Conservation (phyloP, 2,797 vertebrate genomes). For the Sparidentex hasta region DNA sequence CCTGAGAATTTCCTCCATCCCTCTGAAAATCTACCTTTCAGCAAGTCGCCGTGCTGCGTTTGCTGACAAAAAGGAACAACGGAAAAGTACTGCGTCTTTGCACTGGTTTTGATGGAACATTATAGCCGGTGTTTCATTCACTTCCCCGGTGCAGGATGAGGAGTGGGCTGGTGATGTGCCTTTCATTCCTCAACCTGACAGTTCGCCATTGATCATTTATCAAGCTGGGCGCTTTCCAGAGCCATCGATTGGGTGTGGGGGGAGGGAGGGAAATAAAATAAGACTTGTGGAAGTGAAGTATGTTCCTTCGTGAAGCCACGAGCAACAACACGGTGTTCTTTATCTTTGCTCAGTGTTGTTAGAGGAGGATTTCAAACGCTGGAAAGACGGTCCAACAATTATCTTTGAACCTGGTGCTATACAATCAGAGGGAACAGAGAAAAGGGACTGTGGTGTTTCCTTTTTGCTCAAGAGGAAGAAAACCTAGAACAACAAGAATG, state of each 20-base stretch:
- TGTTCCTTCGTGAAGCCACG: slow-evolving; percentile 14
- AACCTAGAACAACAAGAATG: no score
- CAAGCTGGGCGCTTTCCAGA: slow-evolving; percentile 58
- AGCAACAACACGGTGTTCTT: slow-evolving; percentile 20
- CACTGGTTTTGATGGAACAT: slow-evolving; percentile 36
- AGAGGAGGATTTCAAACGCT: no score
- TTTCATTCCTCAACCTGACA: slow-evolving; percentile 79
- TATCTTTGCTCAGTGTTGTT: slow-evolving; percentile 14
- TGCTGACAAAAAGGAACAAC: slow-evolving; percentile 46
- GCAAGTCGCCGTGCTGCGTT: slow-evolving; percentile 26
- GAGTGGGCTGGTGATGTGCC: slow-evolving; percentile 53
- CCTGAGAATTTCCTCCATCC: slow-evolving; percentile 46
- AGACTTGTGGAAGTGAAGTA: slow-evolving; percentile 50
- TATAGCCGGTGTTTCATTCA: slow-evolving; percentile 48
- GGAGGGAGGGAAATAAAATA: slow-evolving; percentile 34
- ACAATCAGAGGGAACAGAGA: no score
- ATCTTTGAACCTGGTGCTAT: no score
- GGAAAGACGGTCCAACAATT: no score
- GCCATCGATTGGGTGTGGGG: slow-evolving; percentile 61
- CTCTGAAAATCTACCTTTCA: slow-evolving; percentile 52
- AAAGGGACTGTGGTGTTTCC: no score
- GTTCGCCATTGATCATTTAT: slow-evolving; percentile 78
- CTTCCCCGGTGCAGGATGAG: slow-evolving; percentile 36
- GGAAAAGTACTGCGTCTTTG: slow-evolving; percentile 12
- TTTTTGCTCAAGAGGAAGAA: no score